phyloP scores from a whole-genome alignment of 2,888 invertebrate species.

The Xylocampa areola region DNA sequence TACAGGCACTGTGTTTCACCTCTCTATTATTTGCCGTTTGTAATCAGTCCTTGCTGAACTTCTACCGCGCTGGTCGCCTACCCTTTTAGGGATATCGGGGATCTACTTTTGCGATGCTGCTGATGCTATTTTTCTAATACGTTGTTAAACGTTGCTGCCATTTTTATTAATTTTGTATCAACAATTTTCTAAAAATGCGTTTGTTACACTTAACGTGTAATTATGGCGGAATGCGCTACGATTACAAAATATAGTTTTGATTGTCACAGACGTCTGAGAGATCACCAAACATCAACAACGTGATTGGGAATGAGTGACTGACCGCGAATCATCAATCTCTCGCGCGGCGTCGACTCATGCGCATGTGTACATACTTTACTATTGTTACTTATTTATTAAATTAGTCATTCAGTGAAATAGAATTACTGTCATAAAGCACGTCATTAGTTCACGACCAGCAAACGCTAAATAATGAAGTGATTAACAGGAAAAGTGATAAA shows the following conservation, averaged over 20 bases:
- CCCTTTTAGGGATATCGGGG: no score
- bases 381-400: conserved; percentile 22
- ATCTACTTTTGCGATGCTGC: no score
- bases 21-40: no score
- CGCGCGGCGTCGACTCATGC: conserved; percentile 47
- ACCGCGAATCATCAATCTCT: conserved; percentile 41
- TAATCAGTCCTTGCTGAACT: no score
- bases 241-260: conserved; percentile 43
- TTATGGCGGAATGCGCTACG: conserved; percentile 29
- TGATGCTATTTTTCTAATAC: no score
- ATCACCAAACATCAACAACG: conserved; percentile 55
- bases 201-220: conserved; percentile 14
- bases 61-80: no score
- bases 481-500: conserved; percentile 12
- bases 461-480: not conserved
- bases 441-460: conserved; percentile 1
- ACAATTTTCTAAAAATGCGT: not conserved
- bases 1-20: no score
- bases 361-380: conserved; percentile 33
- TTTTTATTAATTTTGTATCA: no score
- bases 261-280: conserved; percentile 39
- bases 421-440: conserved; percentile 9
- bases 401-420: conserved; percentile 12
- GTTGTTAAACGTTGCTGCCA: no score
- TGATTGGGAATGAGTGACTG: conserved; percentile 31